Base-by-base conservation (phyloP, 2,797 vertebrate genomes). In the Phoebastria nigripes region DNA sequence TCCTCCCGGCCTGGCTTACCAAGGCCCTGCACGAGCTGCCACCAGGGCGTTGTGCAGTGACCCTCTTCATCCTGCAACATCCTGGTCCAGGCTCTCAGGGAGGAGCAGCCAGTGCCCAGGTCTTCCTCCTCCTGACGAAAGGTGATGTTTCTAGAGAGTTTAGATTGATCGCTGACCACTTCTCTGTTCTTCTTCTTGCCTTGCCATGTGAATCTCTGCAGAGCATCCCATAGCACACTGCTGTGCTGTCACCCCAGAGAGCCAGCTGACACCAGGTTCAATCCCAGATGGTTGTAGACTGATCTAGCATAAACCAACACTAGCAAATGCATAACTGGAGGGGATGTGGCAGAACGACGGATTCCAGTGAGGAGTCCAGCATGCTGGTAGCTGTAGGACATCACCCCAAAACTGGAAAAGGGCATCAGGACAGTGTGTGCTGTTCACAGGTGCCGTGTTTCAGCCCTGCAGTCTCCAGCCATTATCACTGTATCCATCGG, bases 1-100 rank as follows among this genome's bases (percentile, higher is more conserved):
- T 81, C 56, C 69, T 74, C 55, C 39, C 3, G 4, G 16, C 63
- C 11, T 0, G 4, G 37, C 54, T 91, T 67, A 33, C 61, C 42
- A 31, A 85, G 39, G 65, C 33, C 20, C 73, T 67, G 47, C 29
- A 14, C 1, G 3, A 84, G 79, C 46, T 59, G 83, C 46, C 7
- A 16, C 39, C 35, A 63, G 61, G 74, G n/a, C 0, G 0, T 35
- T 76, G 71, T 66, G 61, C 0, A 3, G 47, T 83, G 74, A 47
- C 33, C 1, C 0, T 31, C 72, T 82, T 51, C 49, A 33, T 88
- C 69, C 17, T 76, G 61, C 73, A 85, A 22, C 35, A 29, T 44
- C 65, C 89, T 82, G 82, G 21, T 41, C 29, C 56, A 56, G 71
- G 21, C 44, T 67, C 26, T 24, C 66, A 35, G 29, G 76, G 56